Conservation (phyloP, 1,140 invertebrate species). For the Mizuhopecten yessoensis region DNA sequence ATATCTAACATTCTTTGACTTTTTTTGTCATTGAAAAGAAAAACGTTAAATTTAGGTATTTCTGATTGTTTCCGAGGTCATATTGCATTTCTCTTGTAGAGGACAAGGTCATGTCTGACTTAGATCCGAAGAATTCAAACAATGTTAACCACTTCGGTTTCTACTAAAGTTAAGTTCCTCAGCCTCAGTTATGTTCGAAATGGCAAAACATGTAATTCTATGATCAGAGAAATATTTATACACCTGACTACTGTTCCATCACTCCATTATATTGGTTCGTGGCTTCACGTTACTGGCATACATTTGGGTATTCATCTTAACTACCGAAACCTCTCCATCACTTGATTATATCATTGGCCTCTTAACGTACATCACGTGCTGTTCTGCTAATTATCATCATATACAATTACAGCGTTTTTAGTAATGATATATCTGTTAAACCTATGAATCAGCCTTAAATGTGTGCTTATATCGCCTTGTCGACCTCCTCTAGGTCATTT, state of each 20-base stretch:
- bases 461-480: background rate
- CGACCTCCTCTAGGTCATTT: background rate
- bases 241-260: background rate
- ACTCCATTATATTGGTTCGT: background rate
- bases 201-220: constrained; percentile 3
- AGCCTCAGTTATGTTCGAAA: background rate
- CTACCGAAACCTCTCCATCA: background rate
- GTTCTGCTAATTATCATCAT: background rate
- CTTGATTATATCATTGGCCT: background rate
- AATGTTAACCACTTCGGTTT: background rate
- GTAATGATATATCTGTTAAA: background rate
- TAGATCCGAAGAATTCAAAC: background rate
- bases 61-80: no score
- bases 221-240: background rate
- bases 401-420: background rate
- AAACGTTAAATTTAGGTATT: no score
- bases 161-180: no score
- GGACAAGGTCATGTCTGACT: background rate
- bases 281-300: background rate
- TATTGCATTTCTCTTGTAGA: background rate
- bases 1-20: no score
- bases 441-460: background rate
- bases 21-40: no score
- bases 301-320: background rate
- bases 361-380: background rate